Percentiles rank a stretch among this genome's conserved stretches.
Evolutionary conservation across 23 tunicate species (phyloP).

Genomic region (Ascidia mentula): DNA sequence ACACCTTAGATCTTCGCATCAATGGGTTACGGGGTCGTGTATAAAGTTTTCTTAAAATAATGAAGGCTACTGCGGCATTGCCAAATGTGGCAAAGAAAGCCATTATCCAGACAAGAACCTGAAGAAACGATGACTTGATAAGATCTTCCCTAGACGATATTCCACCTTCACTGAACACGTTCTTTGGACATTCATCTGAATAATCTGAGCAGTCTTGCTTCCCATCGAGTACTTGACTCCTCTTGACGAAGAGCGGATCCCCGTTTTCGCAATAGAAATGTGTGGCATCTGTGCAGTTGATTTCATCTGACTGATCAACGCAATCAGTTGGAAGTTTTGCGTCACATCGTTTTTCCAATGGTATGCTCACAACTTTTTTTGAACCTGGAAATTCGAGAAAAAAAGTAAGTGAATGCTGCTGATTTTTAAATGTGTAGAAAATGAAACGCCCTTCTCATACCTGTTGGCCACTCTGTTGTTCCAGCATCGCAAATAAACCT

Average conservation of each 20-base stretch:
- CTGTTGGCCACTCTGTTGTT: no score
- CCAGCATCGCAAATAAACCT: no score
- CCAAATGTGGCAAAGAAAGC: conserved; percentile 19
- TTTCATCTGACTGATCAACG: conserved; percentile 41
- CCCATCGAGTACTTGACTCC: conserved; percentile 33
- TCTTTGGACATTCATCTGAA: conserved; percentile 48
- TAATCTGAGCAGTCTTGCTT: conserved; percentile 34
- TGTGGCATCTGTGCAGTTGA: conserved; percentile 22
- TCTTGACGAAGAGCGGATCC: conserved; percentile 30
- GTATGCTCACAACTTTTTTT: conserved; percentile 27
- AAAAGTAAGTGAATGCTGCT: no score
- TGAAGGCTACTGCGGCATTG: conserved; percentile 10
- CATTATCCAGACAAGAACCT: conserved; percentile 38
- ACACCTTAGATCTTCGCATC: background rate
- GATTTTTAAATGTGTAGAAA: no score
- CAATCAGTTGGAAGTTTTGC: conserved; percentile 16
- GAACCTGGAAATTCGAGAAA: no score
- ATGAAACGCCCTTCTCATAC: no score
- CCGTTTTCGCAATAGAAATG: conserved; percentile 53
- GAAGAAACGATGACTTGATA: conserved; percentile 6
- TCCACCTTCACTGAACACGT: conserved; percentile 16
- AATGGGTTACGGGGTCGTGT: background rate
- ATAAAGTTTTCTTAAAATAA: background rate
- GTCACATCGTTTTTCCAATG: conserved; percentile 23
- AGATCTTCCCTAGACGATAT: conserved; percentile 37